Conservation (phyloP, 2,113 vertebrate genomes). For the Prietella phreatophila region DNA sequence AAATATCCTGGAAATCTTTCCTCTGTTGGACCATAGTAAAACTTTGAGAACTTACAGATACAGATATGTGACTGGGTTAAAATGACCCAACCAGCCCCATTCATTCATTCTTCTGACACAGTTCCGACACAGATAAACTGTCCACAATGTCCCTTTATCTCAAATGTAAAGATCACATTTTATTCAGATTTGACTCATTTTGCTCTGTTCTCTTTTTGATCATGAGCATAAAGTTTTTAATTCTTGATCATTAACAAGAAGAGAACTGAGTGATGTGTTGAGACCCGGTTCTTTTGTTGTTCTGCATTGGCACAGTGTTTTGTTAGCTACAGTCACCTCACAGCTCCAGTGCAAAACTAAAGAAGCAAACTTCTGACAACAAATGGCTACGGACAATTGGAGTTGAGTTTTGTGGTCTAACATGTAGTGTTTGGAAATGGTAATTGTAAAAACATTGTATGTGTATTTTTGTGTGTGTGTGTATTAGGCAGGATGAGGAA, state of each 20-base stretch:
- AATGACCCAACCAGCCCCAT: neutral
- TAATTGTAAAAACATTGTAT: neutral
- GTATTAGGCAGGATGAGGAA: conserved; percentile 88
- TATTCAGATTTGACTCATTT: neutral
- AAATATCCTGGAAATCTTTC: neutral
- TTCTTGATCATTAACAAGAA: neutral
- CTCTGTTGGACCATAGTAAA: neutral
- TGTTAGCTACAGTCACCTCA: neutral
- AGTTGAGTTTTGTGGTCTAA: neutral
- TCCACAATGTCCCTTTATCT: neutral
- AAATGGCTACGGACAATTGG: neutral
- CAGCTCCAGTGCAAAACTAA: neutral
- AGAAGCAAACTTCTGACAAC: neutral
- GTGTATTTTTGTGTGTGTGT: conserved; percentile 28
- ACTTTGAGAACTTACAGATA: neutral
- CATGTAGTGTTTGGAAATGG: neutral
- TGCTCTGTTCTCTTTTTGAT: neutral
- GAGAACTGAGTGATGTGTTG: neutral
- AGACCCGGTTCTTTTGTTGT: neutral
- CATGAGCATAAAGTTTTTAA: neutral
- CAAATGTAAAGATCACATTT: neutral
- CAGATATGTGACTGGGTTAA: neutral
- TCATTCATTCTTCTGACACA: neutral
- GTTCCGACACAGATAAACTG: neutral
- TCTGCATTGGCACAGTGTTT: neutral